Evolutionary conservation across 2,797 vertebrate species (phyloP).

Genomic region (Brachymystax lenok): DNA sequence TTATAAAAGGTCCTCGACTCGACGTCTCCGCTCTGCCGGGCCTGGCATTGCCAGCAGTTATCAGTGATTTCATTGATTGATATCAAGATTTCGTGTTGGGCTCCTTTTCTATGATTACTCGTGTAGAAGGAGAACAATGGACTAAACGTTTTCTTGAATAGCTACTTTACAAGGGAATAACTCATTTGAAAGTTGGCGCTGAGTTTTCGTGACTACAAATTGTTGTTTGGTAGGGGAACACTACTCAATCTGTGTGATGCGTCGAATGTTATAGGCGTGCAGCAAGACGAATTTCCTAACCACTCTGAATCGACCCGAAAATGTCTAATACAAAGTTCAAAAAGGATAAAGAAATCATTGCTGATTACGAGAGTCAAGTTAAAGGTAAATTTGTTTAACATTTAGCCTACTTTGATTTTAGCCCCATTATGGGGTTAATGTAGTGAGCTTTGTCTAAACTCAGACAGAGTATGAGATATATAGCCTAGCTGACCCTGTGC

Average conservation of each 20-base stretch:
- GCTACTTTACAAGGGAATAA: neutral
- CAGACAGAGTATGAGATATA: no score
- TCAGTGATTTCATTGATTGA: constrained; percentile 48
- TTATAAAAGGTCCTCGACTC: constrained; percentile 9
- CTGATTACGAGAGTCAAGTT: constrained; percentile 96
- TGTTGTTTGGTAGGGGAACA: no score
- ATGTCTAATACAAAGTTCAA: constrained; percentile 95
- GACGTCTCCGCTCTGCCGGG: constrained; percentile 34
- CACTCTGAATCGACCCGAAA: constrained; percentile 47
- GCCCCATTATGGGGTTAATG: no score
- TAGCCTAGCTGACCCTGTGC: no score
- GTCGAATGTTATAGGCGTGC: constrained; percentile 53
- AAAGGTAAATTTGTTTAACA: constrained; percentile 82
- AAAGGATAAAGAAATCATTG: constrained; percentile 98
- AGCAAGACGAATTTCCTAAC: constrained; percentile 24
- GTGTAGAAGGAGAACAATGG: constrained; percentile 34
- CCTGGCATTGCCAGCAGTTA: constrained; percentile 34
- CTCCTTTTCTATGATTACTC: constrained; percentile 26
- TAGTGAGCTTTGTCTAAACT: no score
- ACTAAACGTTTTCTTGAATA: constrained; percentile 24
- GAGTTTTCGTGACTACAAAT: no score
- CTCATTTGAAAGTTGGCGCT: neutral
- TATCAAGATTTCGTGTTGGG: constrained; percentile 59
- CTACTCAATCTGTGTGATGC: constrained; percentile 52
- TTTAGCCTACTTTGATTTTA: no score